These are phyloP conservation scores for Papilio polyxenes DNA, from an alignment of 1,140 invertebrate species.

Conservation along the genomic window DNA sequence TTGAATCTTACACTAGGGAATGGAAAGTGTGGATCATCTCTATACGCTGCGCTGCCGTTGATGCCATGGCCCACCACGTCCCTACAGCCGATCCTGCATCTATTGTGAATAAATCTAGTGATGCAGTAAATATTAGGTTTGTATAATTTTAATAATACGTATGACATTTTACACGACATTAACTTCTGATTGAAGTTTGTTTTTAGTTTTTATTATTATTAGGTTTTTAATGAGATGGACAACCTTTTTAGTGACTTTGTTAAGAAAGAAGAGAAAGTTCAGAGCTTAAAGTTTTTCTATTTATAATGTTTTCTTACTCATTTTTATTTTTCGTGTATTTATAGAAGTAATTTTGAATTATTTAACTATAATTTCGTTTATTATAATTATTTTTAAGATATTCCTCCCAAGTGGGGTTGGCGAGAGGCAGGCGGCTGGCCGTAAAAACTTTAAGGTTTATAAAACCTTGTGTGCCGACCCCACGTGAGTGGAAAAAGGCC, in stretches of 20 bases:
- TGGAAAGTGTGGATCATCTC: constrained; percentile 89
- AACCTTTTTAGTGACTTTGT: not conserved
- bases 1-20: constrained; percentile 94
- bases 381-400: no score
- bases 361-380: no score
- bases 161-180: constrained; percentile 1
- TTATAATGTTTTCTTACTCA: no score
- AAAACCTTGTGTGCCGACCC: no score
- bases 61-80: constrained; percentile 94
- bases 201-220: constrained; percentile 17
- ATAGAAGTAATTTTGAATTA: no score
- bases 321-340: no score
- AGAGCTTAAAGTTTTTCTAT: no score
- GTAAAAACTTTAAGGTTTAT: no score
- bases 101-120: constrained; percentile 51
- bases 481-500: no score
- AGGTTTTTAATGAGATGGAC: not conserved
- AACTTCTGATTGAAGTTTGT: constrained; percentile 17
- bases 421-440: no score
- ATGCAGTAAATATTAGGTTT: not conserved
- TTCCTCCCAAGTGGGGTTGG: no score
- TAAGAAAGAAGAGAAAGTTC: no score
- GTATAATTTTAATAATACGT: not conserved
- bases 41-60: constrained; percentile 89
- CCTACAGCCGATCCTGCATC: constrained; percentile 87